Evolutionary conservation across 2,888 invertebrate species (phyloP).

Genomic region (Chesias legatella): DNA sequence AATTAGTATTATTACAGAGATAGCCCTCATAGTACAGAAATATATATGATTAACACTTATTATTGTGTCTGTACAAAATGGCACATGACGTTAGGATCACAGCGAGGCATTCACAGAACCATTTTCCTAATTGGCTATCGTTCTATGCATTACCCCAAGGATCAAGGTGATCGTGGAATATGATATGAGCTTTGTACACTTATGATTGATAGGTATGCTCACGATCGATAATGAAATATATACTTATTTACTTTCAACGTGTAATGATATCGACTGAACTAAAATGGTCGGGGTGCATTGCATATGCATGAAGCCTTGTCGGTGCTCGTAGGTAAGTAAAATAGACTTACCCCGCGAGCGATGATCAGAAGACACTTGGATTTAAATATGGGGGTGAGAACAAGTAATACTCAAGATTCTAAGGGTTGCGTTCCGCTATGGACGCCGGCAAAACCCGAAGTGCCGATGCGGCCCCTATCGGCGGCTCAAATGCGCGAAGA

Average conservation of each 20-base stretch:
- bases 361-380: conserved; percentile 34
- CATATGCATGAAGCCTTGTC: conserved; percentile 46
- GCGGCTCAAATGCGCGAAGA: conserved; percentile 58
- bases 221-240: conserved; percentile 57
- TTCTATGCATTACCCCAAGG: conserved; percentile 1
- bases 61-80: conserved; percentile 11
- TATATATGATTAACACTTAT: conserved; percentile 18
- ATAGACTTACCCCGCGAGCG: conserved; percentile 45
- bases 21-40: conserved; percentile 12
- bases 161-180: neutral
- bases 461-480: conserved; percentile 69
- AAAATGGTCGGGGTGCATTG: conserved; percentile 50
- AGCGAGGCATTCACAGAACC: conserved; percentile 3
- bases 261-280: conserved; percentile 47
- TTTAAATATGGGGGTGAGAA: conserved; percentile 20
- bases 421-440: conserved; percentile 59
- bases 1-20: conserved; percentile 2
- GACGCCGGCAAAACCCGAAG: conserved; percentile 68
- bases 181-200: conserved; percentile 3
- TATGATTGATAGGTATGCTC: conserved; percentile 35
- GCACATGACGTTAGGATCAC: conserved; percentile 20
- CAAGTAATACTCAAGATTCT: conserved; percentile 16
- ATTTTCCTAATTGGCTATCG: conserved; percentile 12
- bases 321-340: conserved; percentile 37
- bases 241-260: conserved; percentile 43